These are phyloP conservation scores for Nasonia giraulti DNA, from an alignment of 1,140 invertebrate species.

Conservation along the genomic window DNA sequence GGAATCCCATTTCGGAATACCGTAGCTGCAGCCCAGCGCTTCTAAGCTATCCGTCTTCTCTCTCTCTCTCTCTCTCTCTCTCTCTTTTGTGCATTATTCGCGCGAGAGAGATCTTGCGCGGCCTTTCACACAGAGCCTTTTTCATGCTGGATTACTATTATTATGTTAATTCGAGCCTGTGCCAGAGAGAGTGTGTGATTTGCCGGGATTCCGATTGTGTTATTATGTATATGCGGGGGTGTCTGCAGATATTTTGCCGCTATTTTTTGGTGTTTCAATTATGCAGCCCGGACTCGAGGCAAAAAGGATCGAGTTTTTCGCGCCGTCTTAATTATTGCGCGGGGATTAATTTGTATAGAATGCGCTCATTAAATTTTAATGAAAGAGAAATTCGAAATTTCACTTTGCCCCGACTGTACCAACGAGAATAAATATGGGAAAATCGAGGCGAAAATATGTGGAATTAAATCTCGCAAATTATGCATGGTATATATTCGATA, in stretches of 20 bases:
- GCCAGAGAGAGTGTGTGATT: not conserved
- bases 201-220: not conserved
- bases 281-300: not conserved
- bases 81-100: slow-evolving; percentile 12
- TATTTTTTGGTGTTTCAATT: not conserved
- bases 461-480: too few species aligned
- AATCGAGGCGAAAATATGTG: too few species aligned
- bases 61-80: slow-evolving; percentile 9
- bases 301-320: not conserved
- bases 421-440: too few species aligned
- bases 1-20: slow-evolving; percentile 46
- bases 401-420: too few species aligned
- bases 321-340: not conserved
- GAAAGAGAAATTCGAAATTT: not conserved
- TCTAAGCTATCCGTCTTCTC: not conserved
- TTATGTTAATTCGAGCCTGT: slow-evolving; percentile 26
- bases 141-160: slow-evolving; percentile 3
- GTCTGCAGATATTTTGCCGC: not conserved
- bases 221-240: not conserved
- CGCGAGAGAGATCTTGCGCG: not conserved
- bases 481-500: too few species aligned
- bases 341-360: not conserved
- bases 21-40: not conserved
- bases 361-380: not conserved
- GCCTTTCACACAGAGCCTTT: too few species aligned